Evolutionary conservation across 2,888 invertebrate species (phyloP).

Genomic region (Odontothrips loti): DNA sequence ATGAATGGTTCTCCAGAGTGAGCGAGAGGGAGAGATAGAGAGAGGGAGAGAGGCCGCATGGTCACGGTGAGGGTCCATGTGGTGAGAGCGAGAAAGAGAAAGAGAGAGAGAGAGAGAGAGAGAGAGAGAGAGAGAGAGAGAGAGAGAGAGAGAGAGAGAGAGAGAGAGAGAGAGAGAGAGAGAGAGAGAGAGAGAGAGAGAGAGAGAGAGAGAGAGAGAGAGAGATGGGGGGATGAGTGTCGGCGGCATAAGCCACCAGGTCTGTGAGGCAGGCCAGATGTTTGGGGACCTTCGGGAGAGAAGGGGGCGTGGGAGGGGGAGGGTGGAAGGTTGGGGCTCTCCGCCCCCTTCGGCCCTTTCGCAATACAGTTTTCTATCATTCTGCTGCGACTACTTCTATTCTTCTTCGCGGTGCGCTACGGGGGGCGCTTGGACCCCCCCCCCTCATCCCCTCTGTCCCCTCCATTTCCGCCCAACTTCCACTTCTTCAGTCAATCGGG

Average conservation of each 20-base stretch:
- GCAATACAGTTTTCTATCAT: slow-evolving; percentile 23
- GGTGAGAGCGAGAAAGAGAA: not conserved
- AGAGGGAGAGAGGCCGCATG: not conserved
- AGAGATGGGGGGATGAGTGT: not conserved
- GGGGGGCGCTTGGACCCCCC: not conserved
- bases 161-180: not conserved
- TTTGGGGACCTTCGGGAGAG: no score
- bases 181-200: not conserved
- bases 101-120: not conserved
- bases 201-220: not conserved
- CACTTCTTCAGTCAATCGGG: not conserved
- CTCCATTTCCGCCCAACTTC: not conserved
- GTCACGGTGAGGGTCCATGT: no score
- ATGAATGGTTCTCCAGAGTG: not conserved
- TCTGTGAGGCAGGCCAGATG: no score
- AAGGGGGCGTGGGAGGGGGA: no score
- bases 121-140: not conserved
- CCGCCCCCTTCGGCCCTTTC: no score
- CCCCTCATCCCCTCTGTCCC: not conserved
- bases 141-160: not conserved
- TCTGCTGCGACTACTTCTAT: not conserved
- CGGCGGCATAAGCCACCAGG: no score
- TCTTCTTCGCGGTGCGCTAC: not conserved
- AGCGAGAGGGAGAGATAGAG: not conserved
- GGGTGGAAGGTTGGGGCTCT: no score